phyloP scores from a whole-genome alignment of 1,140 invertebrate species.

The Lordiphosa collinella region DNA sequence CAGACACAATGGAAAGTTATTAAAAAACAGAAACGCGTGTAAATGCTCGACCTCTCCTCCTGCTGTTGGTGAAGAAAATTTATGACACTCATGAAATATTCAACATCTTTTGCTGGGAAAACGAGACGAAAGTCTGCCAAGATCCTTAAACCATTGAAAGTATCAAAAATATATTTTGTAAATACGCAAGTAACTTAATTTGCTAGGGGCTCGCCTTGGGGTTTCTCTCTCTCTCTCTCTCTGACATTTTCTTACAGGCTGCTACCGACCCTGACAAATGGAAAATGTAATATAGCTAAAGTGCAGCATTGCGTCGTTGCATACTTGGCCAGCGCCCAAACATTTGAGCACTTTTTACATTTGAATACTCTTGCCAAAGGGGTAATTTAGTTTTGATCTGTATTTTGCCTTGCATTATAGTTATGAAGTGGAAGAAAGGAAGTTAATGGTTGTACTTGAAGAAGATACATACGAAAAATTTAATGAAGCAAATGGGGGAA shows the following conservation, averaged over 20 bases:
- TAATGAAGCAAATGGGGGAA: too few relatives aligned
- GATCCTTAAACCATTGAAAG: conserved; percentile 48
- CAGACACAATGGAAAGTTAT: conserved; percentile 71
- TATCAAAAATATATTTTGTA: conserved; percentile 65
- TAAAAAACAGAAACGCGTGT: conserved; percentile 59
- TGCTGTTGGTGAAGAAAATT: conserved; percentile 18
- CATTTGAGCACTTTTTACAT: too few relatives aligned
- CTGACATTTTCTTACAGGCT: not conserved
- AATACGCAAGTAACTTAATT: conserved; percentile 7
- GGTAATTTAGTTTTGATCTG: too few relatives aligned
- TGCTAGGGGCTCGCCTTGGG: not conserved
- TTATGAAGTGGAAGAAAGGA: too few relatives aligned
- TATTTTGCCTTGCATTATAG: too few relatives aligned
- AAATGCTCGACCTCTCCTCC: conserved; percentile 28
- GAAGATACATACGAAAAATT: too few relatives aligned
- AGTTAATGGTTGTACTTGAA: too few relatives aligned
- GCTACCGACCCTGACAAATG: too few relatives aligned
- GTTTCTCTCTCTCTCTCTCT: conserved; percentile 1
- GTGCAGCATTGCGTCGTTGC: too few relatives aligned
- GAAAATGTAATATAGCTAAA: too few relatives aligned
- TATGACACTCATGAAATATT: conserved; percentile 71
- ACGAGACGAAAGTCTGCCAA: conserved; percentile 48
- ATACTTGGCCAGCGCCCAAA: too few relatives aligned
- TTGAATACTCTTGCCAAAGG: too few relatives aligned
- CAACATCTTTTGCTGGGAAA: conserved; percentile 34